Conservation (phyloP, 1,140 invertebrate genomes). For the Pentalonia nigronervosa region DNA sequence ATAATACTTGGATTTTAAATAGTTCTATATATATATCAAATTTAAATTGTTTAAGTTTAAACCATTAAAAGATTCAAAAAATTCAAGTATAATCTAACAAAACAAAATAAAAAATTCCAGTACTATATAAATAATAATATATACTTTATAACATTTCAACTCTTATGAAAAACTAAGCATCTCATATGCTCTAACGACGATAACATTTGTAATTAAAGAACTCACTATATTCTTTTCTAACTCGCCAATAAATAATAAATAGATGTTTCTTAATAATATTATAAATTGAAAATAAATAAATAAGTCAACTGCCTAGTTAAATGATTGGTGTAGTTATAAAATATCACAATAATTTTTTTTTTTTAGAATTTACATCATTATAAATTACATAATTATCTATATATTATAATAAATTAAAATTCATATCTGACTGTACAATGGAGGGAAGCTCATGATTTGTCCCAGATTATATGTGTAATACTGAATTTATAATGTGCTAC, state of each 20-base stretch:
- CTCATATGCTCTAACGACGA: background rate
- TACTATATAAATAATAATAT: slow-evolving; percentile 12
- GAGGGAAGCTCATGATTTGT: slow-evolving; percentile 52
- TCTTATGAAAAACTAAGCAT: slow-evolving; percentile 22
- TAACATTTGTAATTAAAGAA: slow-evolving; percentile 29
- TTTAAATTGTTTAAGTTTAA: background rate
- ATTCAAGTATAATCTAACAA: slow-evolving; percentile 6
- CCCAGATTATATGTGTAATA: slow-evolving; percentile 37
- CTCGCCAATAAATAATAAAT: background rate
- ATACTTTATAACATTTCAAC: slow-evolving; percentile 7
- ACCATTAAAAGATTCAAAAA: background rate
- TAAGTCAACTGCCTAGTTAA: slow-evolving; percentile 32
- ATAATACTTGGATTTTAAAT: background rate
- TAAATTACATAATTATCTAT: slow-evolving; percentile 38
- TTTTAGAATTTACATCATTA: slow-evolving; percentile 42
- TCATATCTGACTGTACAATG: slow-evolving; percentile 4
- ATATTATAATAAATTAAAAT: slow-evolving; percentile 43
- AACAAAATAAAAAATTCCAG: background rate
- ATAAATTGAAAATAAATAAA: slow-evolving; percentile 22
- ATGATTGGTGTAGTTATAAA: slow-evolving; percentile 52
- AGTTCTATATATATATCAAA: background rate
- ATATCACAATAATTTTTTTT: slow-evolving; percentile 46
- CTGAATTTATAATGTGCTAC: slow-evolving; percentile 23
- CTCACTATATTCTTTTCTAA: slow-evolving; percentile 20
- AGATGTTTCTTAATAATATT: background rate